Evolutionary conservation across 2,797 vertebrate genomes (phyloP).

Genomic region (Malurus splendens): DNA sequence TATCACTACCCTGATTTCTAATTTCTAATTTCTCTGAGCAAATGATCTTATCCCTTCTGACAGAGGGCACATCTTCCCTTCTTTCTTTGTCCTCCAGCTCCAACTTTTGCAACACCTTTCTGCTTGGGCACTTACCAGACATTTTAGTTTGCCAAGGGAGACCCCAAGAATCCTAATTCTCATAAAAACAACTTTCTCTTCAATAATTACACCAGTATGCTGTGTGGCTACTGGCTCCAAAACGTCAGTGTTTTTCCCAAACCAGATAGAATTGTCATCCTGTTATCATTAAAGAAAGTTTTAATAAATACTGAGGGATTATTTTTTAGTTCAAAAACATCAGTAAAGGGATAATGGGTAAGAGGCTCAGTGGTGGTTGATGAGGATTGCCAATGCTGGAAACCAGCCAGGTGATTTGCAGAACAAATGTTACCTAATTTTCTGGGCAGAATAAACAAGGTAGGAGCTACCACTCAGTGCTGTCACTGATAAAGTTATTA

Average conservation of each 20-base stretch:
- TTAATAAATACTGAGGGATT: neutral
- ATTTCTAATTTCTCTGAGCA: neutral
- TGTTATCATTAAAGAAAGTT: neutral
- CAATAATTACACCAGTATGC: neutral
- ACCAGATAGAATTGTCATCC: neutral
- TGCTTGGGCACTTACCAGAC: neutral
- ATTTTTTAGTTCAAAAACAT: neutral
- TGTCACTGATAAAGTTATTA: neutral
- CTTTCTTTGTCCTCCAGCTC: neutral
- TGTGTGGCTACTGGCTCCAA: neutral
- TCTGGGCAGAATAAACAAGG: neutral
- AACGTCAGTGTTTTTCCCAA: neutral
- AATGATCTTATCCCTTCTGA: neutral
- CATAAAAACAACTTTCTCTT: neutral
- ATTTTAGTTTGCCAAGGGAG: neutral
- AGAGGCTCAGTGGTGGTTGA: rapidly evolving
- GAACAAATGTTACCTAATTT: neutral
- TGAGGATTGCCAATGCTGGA: neutral
- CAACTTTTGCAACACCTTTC: neutral
- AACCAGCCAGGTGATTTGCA: neutral
- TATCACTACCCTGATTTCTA: neutral
- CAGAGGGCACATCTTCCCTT: neutral
- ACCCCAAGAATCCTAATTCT: neutral
- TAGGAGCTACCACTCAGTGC: rapidly evolving
- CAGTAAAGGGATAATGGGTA: neutral